These are phyloP conservation scores for Apodemia duryi DNA, from an alignment of 2,888 invertebrate genomes.

Conservation along the genomic window DNA sequence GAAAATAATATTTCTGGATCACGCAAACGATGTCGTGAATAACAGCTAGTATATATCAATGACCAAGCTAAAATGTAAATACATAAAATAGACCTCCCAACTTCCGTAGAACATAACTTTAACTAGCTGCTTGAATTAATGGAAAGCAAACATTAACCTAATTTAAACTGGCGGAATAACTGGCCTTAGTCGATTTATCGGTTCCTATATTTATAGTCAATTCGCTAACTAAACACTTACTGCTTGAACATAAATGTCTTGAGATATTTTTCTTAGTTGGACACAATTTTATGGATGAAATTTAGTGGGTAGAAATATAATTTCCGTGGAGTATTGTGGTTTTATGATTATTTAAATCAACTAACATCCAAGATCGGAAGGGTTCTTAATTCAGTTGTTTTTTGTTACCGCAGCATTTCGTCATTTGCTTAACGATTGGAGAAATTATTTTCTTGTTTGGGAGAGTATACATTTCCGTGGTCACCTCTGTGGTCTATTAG, in stretches of 20 bases:
- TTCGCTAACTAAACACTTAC: slow-evolving; percentile 30
- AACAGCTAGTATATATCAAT: too few species aligned
- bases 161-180: slow-evolving; percentile 44
- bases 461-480: too few species aligned
- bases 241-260: slow-evolving; percentile 23
- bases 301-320: not conserved
- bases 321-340: not conserved
- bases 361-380: too few species aligned
- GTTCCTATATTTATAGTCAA: slow-evolving; percentile 31
- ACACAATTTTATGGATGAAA: slow-evolving; percentile 7
- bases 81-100: slow-evolving; percentile 32
- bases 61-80: slow-evolving; percentile 27
- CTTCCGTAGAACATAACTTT: slow-evolving; percentile 41
- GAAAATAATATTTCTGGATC: too few species aligned
- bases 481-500: too few species aligned
- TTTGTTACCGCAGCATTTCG: too few species aligned
- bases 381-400: too few species aligned
- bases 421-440: too few species aligned
- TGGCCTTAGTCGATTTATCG: slow-evolving; percentile 34
- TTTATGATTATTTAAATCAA: too few species aligned
- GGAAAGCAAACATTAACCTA: slow-evolving; percentile 60
- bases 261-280: slow-evolving; percentile 25
- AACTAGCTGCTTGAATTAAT: slow-evolving; percentile 46
- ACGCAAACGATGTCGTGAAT: too few species aligned
- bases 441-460: too few species aligned